Percentiles rank a stretch among this genome's conserved stretches.
Evolutionary conservation across 2,797 vertebrate species (phyloP).

Genomic region (Xenops minutus): DNA sequence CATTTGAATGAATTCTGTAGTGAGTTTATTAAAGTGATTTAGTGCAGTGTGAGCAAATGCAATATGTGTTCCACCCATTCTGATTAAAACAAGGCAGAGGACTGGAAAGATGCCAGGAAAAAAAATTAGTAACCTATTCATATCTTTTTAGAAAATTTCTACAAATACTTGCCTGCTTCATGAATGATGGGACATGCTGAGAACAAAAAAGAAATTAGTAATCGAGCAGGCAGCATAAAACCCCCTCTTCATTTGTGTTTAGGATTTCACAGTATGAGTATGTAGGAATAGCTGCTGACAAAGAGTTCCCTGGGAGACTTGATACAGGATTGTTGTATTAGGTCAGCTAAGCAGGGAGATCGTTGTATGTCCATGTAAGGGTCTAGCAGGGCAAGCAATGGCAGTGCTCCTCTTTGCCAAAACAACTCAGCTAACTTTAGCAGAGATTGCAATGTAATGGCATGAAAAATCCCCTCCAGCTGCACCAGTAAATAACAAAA

Average conservation of each 20-base stretch:
- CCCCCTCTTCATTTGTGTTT: neutral
- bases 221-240: conserved; percentile 33
- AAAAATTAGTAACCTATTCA: conserved; percentile 15
- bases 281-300: conserved; percentile 40
- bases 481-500: conserved; percentile 64
- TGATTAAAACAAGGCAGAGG: conserved; percentile 46
- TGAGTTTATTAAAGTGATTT: conserved; percentile 56
- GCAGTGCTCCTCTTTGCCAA: conserved; percentile 22
- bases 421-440: conserved; percentile 38
- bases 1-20: conserved; percentile 56
- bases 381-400: conserved; percentile 32
- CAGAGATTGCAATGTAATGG: conserved; percentile 24
- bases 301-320: conserved; percentile 25
- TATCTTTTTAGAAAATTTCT: conserved; percentile 18
- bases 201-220: conserved; percentile 50
- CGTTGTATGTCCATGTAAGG: conserved; percentile 31
- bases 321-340: conserved; percentile 37
- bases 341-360: conserved; percentile 38
- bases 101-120: conserved; percentile 24
- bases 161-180: neutral
- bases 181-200: conserved; percentile 11
- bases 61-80: conserved; percentile 45
- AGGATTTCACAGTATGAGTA: conserved; percentile 33
- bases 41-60: neutral
- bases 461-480: conserved; percentile 52